Evolutionary conservation across 2,113 vertebrate species (phyloP), one percentile per base, ranked within the genome.

Genomic region (Syrrhaptes paradoxus): DNA sequence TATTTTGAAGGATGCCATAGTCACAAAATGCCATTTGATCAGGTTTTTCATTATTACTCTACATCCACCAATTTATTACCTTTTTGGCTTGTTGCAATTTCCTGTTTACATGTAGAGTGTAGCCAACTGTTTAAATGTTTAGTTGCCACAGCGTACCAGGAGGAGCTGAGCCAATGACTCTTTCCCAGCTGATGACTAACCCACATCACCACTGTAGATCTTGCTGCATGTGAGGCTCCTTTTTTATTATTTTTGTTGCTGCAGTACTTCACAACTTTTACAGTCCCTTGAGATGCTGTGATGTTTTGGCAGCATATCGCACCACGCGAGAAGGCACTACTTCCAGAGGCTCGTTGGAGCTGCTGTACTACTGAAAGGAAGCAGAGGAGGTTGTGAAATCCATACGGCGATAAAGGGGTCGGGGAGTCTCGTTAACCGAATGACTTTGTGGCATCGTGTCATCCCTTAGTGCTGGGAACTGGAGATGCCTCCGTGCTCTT

Each of bases 61-160:
- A 98, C 97, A 97, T 86, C 96, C 96, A 96, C 95, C 95, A 78
- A 96, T 97, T 97, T 96, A 95, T 96, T 94, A 95, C 88, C 93
- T 93, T 97, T 97, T 97, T 95, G 97, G 95, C 97, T 98, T 97
- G 97, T 97, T 97, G 97, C 95, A 92, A 22, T 98, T 98, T 97
- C 97, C 97, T 98, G 98, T 98, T 98, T 98, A 98, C 97, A 98
- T 95, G 95, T 98, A 97, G 89, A 49, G 96, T 79, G 79, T 98
- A 98, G 98, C 97, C 97, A 97, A 95, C 96, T 97, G 95, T 98
- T 96, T 96, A 96, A 97, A 95, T 97, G 89, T 97, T 96, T 97
- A 98, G 98, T 98, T 98, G 98, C 98, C 98, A 98, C 90, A 95
- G 97, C 95, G 92, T 96, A 97, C 95, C 94, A 95, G 96, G 97